Percentiles rank a stretch among this genome's conserved stretches.
These are phyloP conservation scores for Drosophila nebulosa DNA, from an alignment of 1,140 invertebrate genomes.

Conservation along the genomic window DNA sequence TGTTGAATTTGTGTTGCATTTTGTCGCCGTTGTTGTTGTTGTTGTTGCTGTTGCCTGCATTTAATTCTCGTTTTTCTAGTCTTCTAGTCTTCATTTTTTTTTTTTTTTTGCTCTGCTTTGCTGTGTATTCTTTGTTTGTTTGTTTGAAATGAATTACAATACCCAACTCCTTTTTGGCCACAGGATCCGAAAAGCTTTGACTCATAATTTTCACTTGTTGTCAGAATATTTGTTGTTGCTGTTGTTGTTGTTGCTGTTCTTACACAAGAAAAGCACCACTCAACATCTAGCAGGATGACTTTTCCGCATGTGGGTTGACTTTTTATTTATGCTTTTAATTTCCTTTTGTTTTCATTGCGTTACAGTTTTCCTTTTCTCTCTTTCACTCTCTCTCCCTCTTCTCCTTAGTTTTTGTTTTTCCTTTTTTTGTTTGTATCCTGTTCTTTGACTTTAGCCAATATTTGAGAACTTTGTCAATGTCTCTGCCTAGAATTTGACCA, in stretches of 20 bases:
- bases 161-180: constrained; percentile 58
- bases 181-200: constrained; percentile 45
- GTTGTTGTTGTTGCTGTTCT: constrained; percentile 4
- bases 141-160: constrained; percentile 66
- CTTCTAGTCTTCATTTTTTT: constrained; percentile 2
- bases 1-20: constrained; percentile 71
- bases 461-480: constrained; percentile 71
- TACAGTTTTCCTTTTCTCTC: constrained; percentile 19
- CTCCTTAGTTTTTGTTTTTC: constrained; percentile 19
- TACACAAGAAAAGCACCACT: constrained; percentile 6
- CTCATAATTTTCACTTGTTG: constrained; percentile 64
- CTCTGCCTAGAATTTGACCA: constrained; percentile 35
- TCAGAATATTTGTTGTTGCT: constrained; percentile 11
- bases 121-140: constrained; percentile 19
- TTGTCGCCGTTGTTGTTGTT: constrained; percentile 47
- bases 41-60: constrained; percentile 31
- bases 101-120: background rate
- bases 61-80: constrained; percentile 53
- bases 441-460: constrained; percentile 44
- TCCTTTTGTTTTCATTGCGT: constrained; percentile 65
- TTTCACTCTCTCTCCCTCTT: background rate
- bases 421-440: constrained; percentile 9
- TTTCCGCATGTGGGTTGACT: constrained; percentile 38
- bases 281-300: constrained; percentile 6
- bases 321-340: constrained; percentile 77